These are phyloP conservation scores for Lamprologus sp. DNA, from an alignment of 2,113 vertebrate genomes.

Conservation along the genomic window DNA sequence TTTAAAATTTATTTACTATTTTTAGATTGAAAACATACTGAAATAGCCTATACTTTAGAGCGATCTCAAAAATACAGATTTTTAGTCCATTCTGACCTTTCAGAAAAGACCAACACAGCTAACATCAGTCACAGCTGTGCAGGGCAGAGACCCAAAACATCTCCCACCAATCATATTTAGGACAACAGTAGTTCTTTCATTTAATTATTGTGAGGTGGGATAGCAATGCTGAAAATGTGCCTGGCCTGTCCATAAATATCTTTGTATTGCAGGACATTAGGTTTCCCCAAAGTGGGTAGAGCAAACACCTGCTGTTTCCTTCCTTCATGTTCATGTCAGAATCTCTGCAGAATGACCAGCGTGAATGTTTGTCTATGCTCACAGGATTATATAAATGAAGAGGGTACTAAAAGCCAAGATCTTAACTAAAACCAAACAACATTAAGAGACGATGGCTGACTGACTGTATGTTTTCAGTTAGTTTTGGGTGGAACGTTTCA, in stretches of 20 bases:
- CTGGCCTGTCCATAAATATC: conserved; percentile 2
- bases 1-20: not conserved
- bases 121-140: conserved; percentile 20
- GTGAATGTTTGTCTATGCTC: not conserved
- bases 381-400: not conserved
- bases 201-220: conserved; percentile 40
- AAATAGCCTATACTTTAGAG: not conserved
- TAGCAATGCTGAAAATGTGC: conserved; percentile 49
- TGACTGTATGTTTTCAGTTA: conserved; percentile 33
- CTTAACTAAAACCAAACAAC: not conserved
- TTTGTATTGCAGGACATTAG: not conserved
- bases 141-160: conserved; percentile 15
- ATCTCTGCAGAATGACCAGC: not conserved
- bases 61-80: not conserved
- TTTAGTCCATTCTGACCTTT: conserved; percentile 12
- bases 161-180: conserved; percentile 32
- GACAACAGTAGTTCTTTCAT: conserved; percentile 50
- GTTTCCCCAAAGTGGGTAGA: not conserved
- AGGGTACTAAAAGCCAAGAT: not conserved
- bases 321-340: not conserved
- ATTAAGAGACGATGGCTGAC: not conserved
- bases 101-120: not conserved
- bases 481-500: conserved; percentile 36
- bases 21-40: not conserved
- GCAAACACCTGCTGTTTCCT: not conserved